Percentiles rank a stretch among this genome's conserved stretches.
These are phyloP conservation scores for Drosophila limbata DNA, from an alignment of 2,888 invertebrate genomes.

Conservation along the genomic window DNA sequence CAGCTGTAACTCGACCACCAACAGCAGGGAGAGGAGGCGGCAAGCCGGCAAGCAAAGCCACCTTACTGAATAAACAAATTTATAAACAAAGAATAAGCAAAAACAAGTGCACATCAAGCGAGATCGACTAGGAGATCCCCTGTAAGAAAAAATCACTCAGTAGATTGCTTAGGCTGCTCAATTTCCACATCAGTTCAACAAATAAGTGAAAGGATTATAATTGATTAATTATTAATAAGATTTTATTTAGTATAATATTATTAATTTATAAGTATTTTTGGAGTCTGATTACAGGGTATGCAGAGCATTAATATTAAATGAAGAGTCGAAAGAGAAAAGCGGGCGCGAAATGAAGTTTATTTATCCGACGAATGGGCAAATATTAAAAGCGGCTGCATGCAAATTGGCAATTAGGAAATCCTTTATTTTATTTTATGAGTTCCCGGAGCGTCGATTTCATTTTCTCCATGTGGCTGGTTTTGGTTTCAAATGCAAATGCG, in stretches of 20 bases:
- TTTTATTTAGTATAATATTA: too few species aligned
- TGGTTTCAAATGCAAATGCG: slow-evolving; percentile 63
- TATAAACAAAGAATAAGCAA: slow-evolving; percentile 49
- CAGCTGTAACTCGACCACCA: slow-evolving; percentile 17
- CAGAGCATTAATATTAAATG: slow-evolving; percentile 7
- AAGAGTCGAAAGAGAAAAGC: slow-evolving; percentile 24
- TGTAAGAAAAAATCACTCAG: neutral
- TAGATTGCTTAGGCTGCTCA: too few species aligned
- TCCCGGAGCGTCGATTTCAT: slow-evolving; percentile 58
- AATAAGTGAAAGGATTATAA: too few species aligned
- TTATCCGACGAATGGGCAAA: slow-evolving; percentile 72
- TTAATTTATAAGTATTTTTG: neutral
- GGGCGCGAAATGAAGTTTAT: slow-evolving; percentile 66
- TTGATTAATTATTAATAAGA: neutral
- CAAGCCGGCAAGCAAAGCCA: slow-evolving; percentile 48
- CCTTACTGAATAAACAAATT: slow-evolving; percentile 71
- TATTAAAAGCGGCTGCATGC: slow-evolving; percentile 78
- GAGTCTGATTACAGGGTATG: neutral
- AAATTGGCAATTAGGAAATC: slow-evolving; percentile 81
- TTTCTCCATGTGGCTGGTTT: slow-evolving; percentile 52
- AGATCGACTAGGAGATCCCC: neutral
- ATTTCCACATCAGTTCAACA: too few species aligned
- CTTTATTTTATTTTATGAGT: slow-evolving; percentile 72
- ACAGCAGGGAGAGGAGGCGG: slow-evolving; percentile 10
- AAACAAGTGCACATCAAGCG: neutral